Evolutionary conservation across 2,888 invertebrate genomes (phyloP).

Genomic region (Abscondita cerata): DNA sequence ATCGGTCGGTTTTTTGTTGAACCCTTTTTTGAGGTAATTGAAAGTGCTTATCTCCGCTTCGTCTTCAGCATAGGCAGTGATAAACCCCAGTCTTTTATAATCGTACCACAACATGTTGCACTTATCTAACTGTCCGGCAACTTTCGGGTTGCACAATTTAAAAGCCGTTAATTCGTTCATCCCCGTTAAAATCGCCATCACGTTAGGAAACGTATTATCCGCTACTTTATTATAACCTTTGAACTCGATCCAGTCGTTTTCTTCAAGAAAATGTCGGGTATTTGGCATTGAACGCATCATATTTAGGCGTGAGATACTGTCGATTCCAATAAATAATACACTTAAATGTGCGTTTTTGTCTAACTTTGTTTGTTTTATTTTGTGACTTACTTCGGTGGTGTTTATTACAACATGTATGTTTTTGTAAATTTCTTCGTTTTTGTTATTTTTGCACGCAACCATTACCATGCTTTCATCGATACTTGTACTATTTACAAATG

Average conservation of each 20-base stretch:
- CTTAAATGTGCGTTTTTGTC: constrained; percentile 60
- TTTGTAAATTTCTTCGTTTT: constrained; percentile 57
- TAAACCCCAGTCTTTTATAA: constrained; percentile 74
- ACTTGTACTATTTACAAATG: constrained; percentile 56
- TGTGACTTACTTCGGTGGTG: constrained; percentile 60
- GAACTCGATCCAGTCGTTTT: constrained; percentile 57
- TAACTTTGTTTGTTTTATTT: constrained; percentile 49
- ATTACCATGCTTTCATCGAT: constrained; percentile 59
- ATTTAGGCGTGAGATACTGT: constrained; percentile 83
- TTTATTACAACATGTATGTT: constrained; percentile 65
- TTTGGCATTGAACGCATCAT: constrained; percentile 77
- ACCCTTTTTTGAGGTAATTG: constrained; percentile 76
- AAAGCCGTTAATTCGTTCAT: constrained; percentile 59
- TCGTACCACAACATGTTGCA: constrained; percentile 81
- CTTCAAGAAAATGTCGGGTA: constrained; percentile 71
- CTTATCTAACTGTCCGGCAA: constrained; percentile 67
- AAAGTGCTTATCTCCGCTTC: constrained; percentile 75
- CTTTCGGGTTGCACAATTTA: constrained; percentile 60
- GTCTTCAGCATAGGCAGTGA: constrained; percentile 84
- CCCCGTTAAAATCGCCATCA: constrained; percentile 83
- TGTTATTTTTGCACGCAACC: constrained; percentile 59
- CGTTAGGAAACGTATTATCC: constrained; percentile 90
- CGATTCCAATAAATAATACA: constrained; percentile 82
- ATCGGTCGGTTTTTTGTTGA: constrained; percentile 77
- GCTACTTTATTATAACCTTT: constrained; percentile 69